A percentile compares a stretch with the other conserved stretches of the same genome.
Conservation (phyloP, 1,140 invertebrate species). For the Acromyrmex heyeri region DNA sequence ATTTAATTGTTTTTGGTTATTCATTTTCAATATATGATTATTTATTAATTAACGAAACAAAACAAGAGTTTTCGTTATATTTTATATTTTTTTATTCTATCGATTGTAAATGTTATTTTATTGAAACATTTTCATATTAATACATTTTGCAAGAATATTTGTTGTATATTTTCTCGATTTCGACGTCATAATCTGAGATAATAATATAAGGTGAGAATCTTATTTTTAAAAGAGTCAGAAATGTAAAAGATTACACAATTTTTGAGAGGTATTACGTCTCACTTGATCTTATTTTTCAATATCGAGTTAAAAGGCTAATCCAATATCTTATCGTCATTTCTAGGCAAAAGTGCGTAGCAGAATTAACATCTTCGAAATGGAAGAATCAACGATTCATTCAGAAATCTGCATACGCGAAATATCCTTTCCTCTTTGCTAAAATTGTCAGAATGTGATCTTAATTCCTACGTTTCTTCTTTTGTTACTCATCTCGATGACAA, state of each 20-base stretch:
- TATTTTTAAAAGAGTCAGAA: too few species aligned
- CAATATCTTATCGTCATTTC: not conserved
- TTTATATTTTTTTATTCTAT: too few species aligned
- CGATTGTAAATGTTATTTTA: too few species aligned
- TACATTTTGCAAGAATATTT: too few species aligned
- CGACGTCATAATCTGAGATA: too few species aligned
- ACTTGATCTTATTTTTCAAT: not conserved
- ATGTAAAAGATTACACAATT: not conserved
- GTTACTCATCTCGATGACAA: not conserved
- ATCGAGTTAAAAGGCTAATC: not conserved
- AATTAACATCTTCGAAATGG: not conserved
- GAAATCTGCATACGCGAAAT: not conserved
- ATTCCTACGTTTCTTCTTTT: not conserved
- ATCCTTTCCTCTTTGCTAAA: not conserved
- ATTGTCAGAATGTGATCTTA: not conserved
- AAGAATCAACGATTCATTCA: constrained; percentile 6
- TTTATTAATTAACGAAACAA: not conserved
- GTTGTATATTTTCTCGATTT: too few species aligned
- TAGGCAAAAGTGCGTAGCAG: constrained; percentile 11
- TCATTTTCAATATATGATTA: too few species aligned
- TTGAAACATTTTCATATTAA: too few species aligned
- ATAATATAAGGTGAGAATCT: too few species aligned
- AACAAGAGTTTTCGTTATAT: not conserved
- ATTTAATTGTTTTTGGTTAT: too few species aligned
- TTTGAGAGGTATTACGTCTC: not conserved